Conservation (phyloP, 2,888 invertebrate species). For the Oscheius sp. region DNA sequence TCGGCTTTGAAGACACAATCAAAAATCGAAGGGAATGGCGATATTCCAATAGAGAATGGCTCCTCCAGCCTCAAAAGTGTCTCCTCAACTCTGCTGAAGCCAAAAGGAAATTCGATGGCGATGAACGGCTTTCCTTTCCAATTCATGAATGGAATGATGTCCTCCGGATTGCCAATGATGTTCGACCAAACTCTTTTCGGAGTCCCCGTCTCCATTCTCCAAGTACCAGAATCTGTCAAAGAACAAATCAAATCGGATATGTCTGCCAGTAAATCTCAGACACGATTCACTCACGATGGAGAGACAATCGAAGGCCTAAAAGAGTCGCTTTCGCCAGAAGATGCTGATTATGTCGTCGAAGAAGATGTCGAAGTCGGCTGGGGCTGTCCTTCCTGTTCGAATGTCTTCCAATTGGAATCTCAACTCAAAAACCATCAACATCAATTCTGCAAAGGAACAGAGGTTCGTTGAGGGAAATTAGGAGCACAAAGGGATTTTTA, state of each 20-base stretch:
- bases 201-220: constrained; percentile 76
- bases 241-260: constrained; percentile 65
- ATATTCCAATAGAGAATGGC: not conserved
- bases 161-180: constrained; percentile 61
- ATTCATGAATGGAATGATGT: constrained; percentile 67
- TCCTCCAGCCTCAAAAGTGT: not conserved
- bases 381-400: constrained; percentile 67
- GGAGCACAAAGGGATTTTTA: constrained; percentile 30
- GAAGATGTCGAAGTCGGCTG: constrained; percentile 65
- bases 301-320: constrained; percentile 34
- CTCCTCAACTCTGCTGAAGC: constrained; percentile 11
- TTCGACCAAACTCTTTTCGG: constrained; percentile 73
- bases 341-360: constrained; percentile 28
- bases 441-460: constrained; percentile 40
- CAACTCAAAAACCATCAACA: constrained; percentile 65
- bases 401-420: constrained; percentile 68
- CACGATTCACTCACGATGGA: constrained; percentile 54
- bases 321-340: constrained; percentile 35
- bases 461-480: not conserved
- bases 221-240: constrained; percentile 74
- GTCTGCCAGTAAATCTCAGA: constrained; percentile 35
- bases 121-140: constrained; percentile 36
- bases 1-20: constrained; percentile 13
- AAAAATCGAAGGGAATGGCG: constrained; percentile 10
- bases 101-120: constrained; percentile 6